Evolutionary conservation across 2,113 vertebrate genomes (phyloP).

Genomic region (Nothobranchius kuhntae): DNA sequence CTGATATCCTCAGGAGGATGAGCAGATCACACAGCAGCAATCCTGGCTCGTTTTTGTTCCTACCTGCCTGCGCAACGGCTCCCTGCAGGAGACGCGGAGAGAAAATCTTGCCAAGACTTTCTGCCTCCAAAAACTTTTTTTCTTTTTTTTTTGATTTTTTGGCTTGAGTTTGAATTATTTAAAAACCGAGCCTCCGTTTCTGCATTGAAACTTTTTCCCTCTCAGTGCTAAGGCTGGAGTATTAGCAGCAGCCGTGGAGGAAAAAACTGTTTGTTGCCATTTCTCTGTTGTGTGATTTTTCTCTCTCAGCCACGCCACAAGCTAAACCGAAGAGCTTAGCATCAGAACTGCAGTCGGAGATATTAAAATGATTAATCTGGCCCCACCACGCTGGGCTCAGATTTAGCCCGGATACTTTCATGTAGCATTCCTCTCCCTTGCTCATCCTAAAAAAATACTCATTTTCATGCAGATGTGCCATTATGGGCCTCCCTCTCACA

Average conservation of each 20-base stretch:
- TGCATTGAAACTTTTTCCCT: constrained; percentile 34
- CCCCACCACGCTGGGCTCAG: constrained; percentile 22
- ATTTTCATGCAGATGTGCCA: constrained; percentile 50
- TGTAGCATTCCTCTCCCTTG: constrained; percentile 16
- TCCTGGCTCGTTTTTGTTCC: constrained; percentile 7
- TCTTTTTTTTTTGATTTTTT: constrained; percentile 11
- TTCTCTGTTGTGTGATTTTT: constrained; percentile 10
- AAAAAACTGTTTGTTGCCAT: constrained; percentile 5
- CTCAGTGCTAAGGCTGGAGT: constrained; percentile 8
- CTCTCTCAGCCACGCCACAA: constrained; percentile 39
- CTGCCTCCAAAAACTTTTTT: constrained; percentile 36
- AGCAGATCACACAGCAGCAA: constrained; percentile 20
- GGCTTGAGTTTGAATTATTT: constrained; percentile 69
- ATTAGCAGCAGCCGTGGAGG: constrained; percentile 17
- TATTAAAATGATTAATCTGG: constrained; percentile 59
- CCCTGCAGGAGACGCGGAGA: constrained; percentile 23
- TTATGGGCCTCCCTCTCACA: constrained; percentile 34
- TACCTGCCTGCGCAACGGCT: constrained; percentile 29
- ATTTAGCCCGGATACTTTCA: constrained; percentile 32
- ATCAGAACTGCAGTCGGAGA: constrained; percentile 39
- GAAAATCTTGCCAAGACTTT: constrained; percentile 40
- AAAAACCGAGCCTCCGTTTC: constrained; percentile 50
- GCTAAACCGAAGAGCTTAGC: constrained; percentile 29
- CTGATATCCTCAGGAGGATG: background rate
- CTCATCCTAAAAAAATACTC: constrained; percentile 33